These are phyloP conservation scores for Lerema accius DNA, from an alignment of 1,140 invertebrate genomes.

Conservation along the genomic window DNA sequence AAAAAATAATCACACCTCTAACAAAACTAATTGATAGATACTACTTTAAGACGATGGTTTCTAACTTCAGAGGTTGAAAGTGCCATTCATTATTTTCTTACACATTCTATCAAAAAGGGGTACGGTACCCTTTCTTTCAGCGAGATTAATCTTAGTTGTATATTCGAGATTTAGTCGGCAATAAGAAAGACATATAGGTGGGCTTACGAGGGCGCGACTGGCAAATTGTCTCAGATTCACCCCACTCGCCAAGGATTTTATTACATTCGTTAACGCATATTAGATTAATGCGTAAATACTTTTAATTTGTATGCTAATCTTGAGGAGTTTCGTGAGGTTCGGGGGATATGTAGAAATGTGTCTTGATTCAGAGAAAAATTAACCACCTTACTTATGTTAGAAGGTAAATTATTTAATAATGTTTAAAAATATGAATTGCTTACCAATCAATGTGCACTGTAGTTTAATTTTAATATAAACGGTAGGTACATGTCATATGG, in stretches of 20 bases:
- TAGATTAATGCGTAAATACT: conserved; percentile 74
- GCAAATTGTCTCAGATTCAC: conserved; percentile 79
- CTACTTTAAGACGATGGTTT: no score
- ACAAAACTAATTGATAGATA: no score
- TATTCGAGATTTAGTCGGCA: conserved; percentile 79
- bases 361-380: no score
- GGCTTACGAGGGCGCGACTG: conserved; percentile 68
- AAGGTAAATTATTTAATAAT: no score
- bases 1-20: no score
- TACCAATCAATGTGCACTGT: no score
- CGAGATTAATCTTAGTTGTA: conserved; percentile 81
- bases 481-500: no score
- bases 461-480: no score
- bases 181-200: conserved; percentile 81
- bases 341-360: no score
- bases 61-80: no score
- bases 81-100: not conserved
- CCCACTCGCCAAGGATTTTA: conserved; percentile 67
- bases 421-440: no score
- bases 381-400: no score
- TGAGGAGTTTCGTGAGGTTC: conserved; percentile 39
- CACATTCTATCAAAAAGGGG: conserved; percentile 52
- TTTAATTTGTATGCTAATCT: conserved; percentile 68
- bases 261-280: conserved; percentile 80
- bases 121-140: conserved; percentile 76